Conservation (phyloP, 2,888 invertebrate species). For the Drosophila robusta region DNA sequence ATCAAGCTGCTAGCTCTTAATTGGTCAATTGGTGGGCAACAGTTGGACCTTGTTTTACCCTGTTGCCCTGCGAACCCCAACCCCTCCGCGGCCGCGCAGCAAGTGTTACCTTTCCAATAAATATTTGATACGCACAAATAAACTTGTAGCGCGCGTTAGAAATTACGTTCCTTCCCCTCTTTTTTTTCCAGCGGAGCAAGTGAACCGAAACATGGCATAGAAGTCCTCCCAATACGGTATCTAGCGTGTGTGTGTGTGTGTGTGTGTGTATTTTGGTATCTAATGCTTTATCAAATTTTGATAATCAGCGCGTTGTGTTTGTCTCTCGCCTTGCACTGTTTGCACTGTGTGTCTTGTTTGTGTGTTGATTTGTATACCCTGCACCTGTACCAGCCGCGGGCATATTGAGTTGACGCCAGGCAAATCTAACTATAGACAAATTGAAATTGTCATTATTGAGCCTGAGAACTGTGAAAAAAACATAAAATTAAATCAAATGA, state of each 20-base stretch:
- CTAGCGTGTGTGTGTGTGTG: constrained; percentile 25
- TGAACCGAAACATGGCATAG: constrained; percentile 61
- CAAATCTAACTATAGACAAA: no score
- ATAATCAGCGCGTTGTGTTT: constrained; percentile 73
- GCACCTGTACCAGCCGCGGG: not conserved
- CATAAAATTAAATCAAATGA: no score
- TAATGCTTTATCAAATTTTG: constrained; percentile 72
- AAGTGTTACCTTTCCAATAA: constrained; percentile 82
- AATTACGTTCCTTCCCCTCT: constrained; percentile 40
- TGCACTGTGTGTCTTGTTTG: constrained; percentile 54
- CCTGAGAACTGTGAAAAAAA: no score
- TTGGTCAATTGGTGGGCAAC: constrained; percentile 74
- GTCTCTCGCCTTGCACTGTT: constrained; percentile 56
- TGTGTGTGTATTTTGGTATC: constrained; percentile 55
- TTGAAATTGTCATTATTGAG: not conserved
- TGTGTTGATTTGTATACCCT: constrained; percentile 58
- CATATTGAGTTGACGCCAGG: not conserved
- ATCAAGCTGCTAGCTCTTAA: constrained; percentile 59
- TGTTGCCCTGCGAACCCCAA: not conserved
- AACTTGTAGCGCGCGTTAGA: constrained; percentile 75
- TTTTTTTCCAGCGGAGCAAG: constrained; percentile 45
- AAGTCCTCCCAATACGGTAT: constrained; percentile 38
- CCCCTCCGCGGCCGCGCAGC: constrained; percentile 31
- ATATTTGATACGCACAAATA: constrained; percentile 81
- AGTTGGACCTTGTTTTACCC: constrained; percentile 44